Evolutionary conservation across 2,113 vertebrate species (phyloP).

Genomic region (Amblyopsis rosae): DNA sequence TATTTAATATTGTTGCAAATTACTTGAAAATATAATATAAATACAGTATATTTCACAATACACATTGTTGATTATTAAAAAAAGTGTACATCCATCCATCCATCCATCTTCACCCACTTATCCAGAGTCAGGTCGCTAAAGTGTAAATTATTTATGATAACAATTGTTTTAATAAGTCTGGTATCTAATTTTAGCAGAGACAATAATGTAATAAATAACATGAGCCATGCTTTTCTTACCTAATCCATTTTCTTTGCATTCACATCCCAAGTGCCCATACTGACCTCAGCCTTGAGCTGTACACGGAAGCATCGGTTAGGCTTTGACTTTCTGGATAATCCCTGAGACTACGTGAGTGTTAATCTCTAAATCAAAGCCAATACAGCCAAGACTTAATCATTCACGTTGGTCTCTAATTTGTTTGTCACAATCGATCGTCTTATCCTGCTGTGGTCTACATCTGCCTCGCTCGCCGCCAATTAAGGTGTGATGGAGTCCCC

Average conservation of each 20-base stretch:
- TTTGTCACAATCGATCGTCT: slow-evolving; percentile 68
- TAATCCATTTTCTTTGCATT: slow-evolving; percentile 27
- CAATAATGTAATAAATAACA: background rate
- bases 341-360: slow-evolving; percentile 31
- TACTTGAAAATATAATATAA: too few relatives aligned
- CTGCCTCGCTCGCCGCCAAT: slow-evolving; percentile 47
- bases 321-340: slow-evolving; percentile 38
- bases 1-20: too few relatives aligned
- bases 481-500: slow-evolving; percentile 47
- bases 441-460: slow-evolving; percentile 19
- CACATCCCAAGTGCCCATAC: slow-evolving; percentile 32
- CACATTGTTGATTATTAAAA: background rate
- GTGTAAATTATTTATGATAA: background rate
- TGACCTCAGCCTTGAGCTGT: slow-evolving; percentile 15
- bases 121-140: background rate
- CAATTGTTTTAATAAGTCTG: background rate
- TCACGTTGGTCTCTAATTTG: slow-evolving; percentile 69
- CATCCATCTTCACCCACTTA: too few relatives aligned
- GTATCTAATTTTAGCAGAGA: too few relatives aligned
- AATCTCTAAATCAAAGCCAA: slow-evolving; percentile 68
- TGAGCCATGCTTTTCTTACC: background rate
- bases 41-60: background rate
- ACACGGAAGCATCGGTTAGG: slow-evolving; percentile 57
- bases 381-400: slow-evolving; percentile 66
- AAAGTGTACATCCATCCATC: too few relatives aligned